phyloP scores from a whole-genome alignment of 1,140 invertebrate genomes.

The Asbolus verrucosus region DNA sequence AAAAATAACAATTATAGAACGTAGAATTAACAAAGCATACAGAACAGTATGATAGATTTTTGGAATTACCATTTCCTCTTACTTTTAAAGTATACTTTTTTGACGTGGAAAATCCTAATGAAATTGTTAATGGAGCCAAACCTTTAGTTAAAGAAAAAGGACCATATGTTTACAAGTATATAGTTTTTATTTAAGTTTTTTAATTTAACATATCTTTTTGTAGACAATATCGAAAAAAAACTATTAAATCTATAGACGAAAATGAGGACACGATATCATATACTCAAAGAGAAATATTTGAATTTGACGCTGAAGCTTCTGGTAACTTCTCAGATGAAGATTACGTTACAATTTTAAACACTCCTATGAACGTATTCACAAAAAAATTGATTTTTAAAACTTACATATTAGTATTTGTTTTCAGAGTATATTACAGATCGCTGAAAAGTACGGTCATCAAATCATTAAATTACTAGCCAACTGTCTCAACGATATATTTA shows the following conservation, averaged over 20 bases:
- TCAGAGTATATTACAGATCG: conserved; percentile 4
- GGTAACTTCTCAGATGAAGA: conserved; percentile 62
- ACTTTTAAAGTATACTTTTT: conserved; percentile 87
- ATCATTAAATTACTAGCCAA: background rate
- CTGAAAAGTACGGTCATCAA: background rate
- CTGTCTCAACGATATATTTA: conserved; percentile 31
- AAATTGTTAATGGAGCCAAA: conserved; percentile 77
- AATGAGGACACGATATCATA: conserved; percentile 59
- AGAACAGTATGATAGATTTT: conserved; percentile 76
- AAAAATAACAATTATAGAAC: conserved; percentile 60
- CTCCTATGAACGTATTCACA: background rate
- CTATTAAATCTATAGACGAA: conserved; percentile 49
- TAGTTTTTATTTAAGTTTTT: background rate
- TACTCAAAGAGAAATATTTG: conserved; percentile 61
- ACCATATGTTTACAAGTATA: conserved; percentile 62
- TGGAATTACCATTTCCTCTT: conserved; percentile 76
- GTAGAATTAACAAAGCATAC: conserved; percentile 71
- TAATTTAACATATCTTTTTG: background rate
- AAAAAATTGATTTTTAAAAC: background rate
- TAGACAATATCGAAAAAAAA: conserved; percentile 52
- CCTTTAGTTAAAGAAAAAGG: conserved; percentile 60
- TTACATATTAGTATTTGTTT: background rate
- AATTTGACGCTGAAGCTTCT: conserved; percentile 63
- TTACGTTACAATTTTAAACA: conserved; percentile 58
- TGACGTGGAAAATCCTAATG: conserved; percentile 85